Base-by-base conservation (phyloP, 2,888 invertebrate species). In the Calliopum simillimum region DNA sequence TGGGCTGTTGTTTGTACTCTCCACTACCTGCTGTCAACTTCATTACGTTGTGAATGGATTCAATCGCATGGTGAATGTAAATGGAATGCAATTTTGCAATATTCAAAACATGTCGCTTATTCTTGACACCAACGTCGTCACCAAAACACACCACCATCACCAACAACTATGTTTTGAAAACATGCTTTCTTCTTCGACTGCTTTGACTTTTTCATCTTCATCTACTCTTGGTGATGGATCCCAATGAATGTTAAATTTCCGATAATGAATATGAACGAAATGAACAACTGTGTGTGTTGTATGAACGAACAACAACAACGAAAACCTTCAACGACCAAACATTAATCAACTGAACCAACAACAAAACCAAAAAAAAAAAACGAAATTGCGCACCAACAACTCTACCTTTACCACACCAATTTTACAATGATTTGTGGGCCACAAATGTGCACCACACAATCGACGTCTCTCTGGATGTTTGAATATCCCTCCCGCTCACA, bases 331-430 rank as follows among this genome's bases (percentile, higher is more conserved):
- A 61, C 51, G 65, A 46, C 63, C 55, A 23, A 51, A 68, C 71
- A 73, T 71, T 63, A 63, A 67, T 59, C 71, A 63, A 66, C 66
- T 51, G 21, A 65, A 65, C 62, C 70, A 68, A 64, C 66, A 33
- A n/a, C n/a, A n/a, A n/a, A n/a, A 68, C 59, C 66, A 33, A 33
- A 33, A 33, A 33, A 33, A 33, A 6, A 33, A 2, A 2, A 3
- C 58, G 51, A 65, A 58, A 16, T 43, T 49, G 19, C 58, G 49
- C 16, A 62, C 25, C n/a, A n/a, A 41, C 21, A n/a, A 62, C 46
- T n/a, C n/a, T 21, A 19, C 6, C 16, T 19, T 33, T 19, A 61
- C 67, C 47, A 53, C 56, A 47, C 51, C 53, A 51, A 23, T 56
- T 23, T 21, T 16, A 23, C 46, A 21, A 69, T 33, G 44, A 61